phyloP scores from a whole-genome alignment of 2,113 vertebrate genomes.

The Panthera uncia region DNA sequence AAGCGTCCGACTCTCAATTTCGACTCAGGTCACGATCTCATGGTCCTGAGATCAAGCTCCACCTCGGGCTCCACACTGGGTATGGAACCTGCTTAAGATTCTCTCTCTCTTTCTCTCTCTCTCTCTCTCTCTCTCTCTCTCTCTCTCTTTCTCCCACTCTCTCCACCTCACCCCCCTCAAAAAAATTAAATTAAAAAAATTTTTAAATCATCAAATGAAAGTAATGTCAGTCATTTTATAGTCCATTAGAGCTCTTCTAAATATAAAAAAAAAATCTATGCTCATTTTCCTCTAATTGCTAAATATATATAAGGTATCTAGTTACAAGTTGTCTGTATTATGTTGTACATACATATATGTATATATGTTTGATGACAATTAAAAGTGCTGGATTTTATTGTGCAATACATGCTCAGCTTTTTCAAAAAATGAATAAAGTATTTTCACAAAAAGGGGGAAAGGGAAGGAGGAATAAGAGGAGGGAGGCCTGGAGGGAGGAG shows the following conservation, averaged over 20 bases:
- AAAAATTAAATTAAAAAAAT: too few relatives aligned
- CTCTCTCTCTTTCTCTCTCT: too few relatives aligned
- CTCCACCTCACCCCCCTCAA: too few relatives aligned
- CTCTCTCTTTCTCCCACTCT: too few relatives aligned
- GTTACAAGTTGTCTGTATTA: neutral
- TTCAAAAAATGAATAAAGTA: neutral
- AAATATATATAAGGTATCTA: neutral
- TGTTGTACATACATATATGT: neutral
- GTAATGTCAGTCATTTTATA: neutral
- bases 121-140: too few relatives aligned
- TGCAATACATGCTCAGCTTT: neutral
- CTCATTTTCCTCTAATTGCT: neutral
- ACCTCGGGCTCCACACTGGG: too few relatives aligned
- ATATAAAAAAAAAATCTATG: neutral
- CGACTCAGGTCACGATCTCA: too few relatives aligned
- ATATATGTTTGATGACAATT: slow-evolving; percentile 2
- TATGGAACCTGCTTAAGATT: too few relatives aligned
- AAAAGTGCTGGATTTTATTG: neutral
- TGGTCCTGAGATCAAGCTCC: too few relatives aligned
- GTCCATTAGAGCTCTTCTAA: neutral
- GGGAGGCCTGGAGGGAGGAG: neutral
- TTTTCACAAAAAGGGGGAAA: slow-evolving; percentile 8
- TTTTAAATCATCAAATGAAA: neutral
- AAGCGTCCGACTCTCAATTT: too few relatives aligned
- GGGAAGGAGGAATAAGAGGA: neutral